phyloP scores from a whole-genome alignment of 2,113 vertebrate species.

The Seriola rivoliana region DNA sequence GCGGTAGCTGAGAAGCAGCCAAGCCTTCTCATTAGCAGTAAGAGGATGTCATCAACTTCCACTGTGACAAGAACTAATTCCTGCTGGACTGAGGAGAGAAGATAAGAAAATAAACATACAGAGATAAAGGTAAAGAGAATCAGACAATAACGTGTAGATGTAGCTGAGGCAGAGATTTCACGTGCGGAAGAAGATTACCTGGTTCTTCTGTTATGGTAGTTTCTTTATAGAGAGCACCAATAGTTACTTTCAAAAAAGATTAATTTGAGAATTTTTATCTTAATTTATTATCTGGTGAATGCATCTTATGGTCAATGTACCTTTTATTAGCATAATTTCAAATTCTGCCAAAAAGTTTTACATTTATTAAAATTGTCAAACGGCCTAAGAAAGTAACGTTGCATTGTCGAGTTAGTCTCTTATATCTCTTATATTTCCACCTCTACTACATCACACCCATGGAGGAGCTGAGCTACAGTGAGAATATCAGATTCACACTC shows the following conservation, averaged over 20 bases:
- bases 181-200: too few species aligned
- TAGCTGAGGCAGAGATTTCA: too few species aligned
- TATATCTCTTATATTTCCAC: not conserved
- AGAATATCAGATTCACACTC: not conserved
- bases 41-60: not conserved
- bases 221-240: too few species aligned
- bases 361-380: not conserved
- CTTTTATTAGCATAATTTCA: too few species aligned
- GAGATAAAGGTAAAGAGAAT: not conserved
- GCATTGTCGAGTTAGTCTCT: not conserved
- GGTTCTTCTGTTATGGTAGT: too few species aligned
- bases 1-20: not conserved
- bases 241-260: too few species aligned
- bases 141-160: not conserved
- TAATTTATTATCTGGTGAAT: too few species aligned
- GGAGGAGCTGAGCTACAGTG: too few species aligned
- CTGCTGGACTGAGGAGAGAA: not conserved
- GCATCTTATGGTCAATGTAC: too few species aligned
- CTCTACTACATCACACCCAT: too few species aligned
- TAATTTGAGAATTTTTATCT: too few species aligned
- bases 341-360: too few species aligned
- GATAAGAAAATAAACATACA: not conserved
- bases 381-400: not conserved
- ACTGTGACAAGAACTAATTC: not conserved
- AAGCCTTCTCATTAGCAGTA: constrained; percentile 1